Base-by-base conservation (phyloP, 2,888 invertebrate species). In the Drosophila atripex region DNA sequence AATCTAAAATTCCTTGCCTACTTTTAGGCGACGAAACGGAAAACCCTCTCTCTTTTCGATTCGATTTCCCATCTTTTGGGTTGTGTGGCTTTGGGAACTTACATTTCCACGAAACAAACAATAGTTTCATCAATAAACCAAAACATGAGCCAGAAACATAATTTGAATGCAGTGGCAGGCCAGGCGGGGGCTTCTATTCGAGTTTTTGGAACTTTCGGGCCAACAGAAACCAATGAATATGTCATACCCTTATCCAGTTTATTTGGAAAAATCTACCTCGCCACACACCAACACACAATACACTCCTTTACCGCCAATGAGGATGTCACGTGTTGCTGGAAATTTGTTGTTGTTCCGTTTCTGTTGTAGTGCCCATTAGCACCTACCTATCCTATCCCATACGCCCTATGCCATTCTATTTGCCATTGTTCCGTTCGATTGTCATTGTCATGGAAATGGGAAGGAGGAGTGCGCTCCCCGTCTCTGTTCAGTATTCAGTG, bases 321-420 rank as follows among this genome's bases (percentile, higher is more conserved):
- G 35, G 35, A 35, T 35, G 35, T 35, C 35, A 35, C 35, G 35
- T 35, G 35, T 35, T 35, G 35, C 35, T 35, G 35, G 35, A 1
- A 14, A 35, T 9, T 35, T n/a, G 35, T 35, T 35, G 35, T 35
- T 35, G 35, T 35, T 35, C 35, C 35, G 35, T 35, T 35, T 8
- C 8, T 25, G 16, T 52, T n/a, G n/a, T 18, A 30, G 28, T 3
- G 1, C n/a, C 43, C 8, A 54, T 54, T 54, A 32, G 53, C 53
- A 54, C 25, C 30, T 43, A 16, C 41, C 28, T 28, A 23, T 35
- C 35, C 35, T n/a, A n/a, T n/a, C n/a, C n/a, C n/a, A n/a, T n/a
- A 35, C 35, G 8, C 18, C 43, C 28, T 23, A 28, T 41, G 16
- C 9, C 39, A 14, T 21, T 30, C 47, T 21, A 32, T 25, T 18